Base-by-base conservation (phyloP, 2,113 vertebrate genomes). In the Nettapus auritus region DNA sequence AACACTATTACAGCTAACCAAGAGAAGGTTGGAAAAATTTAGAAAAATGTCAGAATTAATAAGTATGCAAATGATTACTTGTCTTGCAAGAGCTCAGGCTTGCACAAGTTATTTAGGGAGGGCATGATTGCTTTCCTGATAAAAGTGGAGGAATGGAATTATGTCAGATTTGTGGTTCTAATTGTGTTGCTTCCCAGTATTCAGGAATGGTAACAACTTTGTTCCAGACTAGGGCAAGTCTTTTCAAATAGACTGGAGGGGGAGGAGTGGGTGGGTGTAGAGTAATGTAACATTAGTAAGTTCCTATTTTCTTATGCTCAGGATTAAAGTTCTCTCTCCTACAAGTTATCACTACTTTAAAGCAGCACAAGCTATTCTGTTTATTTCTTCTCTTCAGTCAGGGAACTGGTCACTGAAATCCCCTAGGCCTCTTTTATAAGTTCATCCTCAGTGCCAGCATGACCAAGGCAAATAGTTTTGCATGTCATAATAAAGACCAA, bases 11-110 rank as follows among this genome's bases (percentile, higher is more conserved):
- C 13, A 90, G 19, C 9, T 64, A 90, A 89, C 8, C n/a, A 71
- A 89, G 13, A 38, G 56, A 91, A 86, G 20, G 57, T 3, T 1
- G 13, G 69, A 92, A 66, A 81, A 80, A 13, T 7, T 67, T 34
- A 62, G 55, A 71, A 90, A 89, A 89, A 55, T 86, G 25, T 90
- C 38, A 52, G 26, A 62, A 82, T 83, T 92, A 86, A 82, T 89
- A 89, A 88, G 48, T 82, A 95, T 87, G 60, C 34, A 97, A 91
- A 94, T 70, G 13, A 81, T 56, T 88, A 56, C 28, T 71, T 82
- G 76, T 73, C 71, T 93, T 88, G 34, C 23, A 96, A 71, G 53
- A 89, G 60, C 34, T 95, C 79, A 91, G 64, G 70, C 67, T 86
- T 92, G 63, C 38, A 68, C 18, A 52, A 52, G 38, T 82, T 93